phyloP scores from a whole-genome alignment of 2,797 vertebrate genomes.

The Brachymystax lenok region DNA sequence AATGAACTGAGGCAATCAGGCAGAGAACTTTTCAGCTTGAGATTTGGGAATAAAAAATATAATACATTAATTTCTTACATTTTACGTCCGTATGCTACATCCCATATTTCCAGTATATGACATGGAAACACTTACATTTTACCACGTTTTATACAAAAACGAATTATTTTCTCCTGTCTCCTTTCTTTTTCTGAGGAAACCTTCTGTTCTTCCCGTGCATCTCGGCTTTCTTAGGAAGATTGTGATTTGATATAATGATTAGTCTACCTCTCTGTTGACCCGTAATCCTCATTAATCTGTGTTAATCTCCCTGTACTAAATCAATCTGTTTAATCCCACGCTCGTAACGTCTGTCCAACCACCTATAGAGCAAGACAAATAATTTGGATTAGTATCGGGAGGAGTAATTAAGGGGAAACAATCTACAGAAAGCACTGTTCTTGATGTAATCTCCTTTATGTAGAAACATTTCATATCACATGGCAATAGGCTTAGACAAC shows the following conservation, averaged over 20 bases:
- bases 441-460: neutral
- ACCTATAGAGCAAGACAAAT: conserved; percentile 49
- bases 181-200: conserved; percentile 21
- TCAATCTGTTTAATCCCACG: conserved; percentile 51
- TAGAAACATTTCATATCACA: neutral
- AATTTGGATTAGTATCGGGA: conserved; percentile 42
- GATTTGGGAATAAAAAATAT: neutral
- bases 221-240: conserved; percentile 40
- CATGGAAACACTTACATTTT: conserved; percentile 39
- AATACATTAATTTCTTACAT: neutral
- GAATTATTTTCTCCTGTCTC: neutral
- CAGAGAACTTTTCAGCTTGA: neutral
- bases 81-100: neutral
- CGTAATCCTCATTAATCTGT: conserved; percentile 57
- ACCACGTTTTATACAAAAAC: conserved; percentile 28
- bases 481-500: neutral
- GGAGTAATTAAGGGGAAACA: neutral
- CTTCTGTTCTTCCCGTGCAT: conserved; percentile 25
- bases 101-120: conserved; percentile 19
- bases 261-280: conserved; percentile 48
- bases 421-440: neutral
- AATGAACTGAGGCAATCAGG: neutral
- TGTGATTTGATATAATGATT: conserved; percentile 41
- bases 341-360: conserved; percentile 27
- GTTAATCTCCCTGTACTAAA: conserved; percentile 66